phyloP scores from a whole-genome alignment of 2,797 vertebrate species.

The Oryzias dopingdopingensis region DNA sequence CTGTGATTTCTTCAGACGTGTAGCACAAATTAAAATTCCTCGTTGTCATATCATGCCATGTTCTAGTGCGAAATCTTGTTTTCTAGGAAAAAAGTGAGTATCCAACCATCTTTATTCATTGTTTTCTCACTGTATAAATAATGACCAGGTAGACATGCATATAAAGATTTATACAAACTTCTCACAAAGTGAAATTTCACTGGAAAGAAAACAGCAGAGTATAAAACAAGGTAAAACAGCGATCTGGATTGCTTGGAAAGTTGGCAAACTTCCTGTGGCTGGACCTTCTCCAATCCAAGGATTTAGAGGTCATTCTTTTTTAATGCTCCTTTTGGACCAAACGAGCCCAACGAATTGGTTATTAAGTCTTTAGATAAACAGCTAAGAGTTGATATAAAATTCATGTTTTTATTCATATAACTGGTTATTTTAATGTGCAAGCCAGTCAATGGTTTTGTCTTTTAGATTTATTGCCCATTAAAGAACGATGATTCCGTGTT shows the following conservation, averaged over 20 bases:
- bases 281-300: slow-evolving; percentile 1
- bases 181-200: slow-evolving; percentile 32
- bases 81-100: slow-evolving; percentile 15
- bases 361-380: too few species aligned
- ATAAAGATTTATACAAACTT: slow-evolving; percentile 45
- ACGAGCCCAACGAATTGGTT: too few species aligned
- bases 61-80: background rate
- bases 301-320: background rate
- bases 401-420: too few species aligned
- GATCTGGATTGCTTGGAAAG: background rate
- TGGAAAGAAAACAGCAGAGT: slow-evolving; percentile 21
- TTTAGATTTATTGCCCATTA: too few species aligned
- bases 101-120: slow-evolving; percentile 58
- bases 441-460: too few species aligned
- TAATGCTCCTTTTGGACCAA: too few species aligned
- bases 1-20: slow-evolving; percentile 76
- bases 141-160: slow-evolving; percentile 51
- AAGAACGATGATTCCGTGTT: too few species aligned
- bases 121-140: slow-evolving; percentile 61
- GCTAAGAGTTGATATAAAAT: too few species aligned
- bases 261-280: background rate
- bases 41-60: slow-evolving; percentile 45
- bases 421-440: too few species aligned
- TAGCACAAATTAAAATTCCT: slow-evolving; percentile 77
- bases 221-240: background rate